Conservation (phyloP, 2,113 vertebrate genomes). For the Recurvirostra avosetta region DNA sequence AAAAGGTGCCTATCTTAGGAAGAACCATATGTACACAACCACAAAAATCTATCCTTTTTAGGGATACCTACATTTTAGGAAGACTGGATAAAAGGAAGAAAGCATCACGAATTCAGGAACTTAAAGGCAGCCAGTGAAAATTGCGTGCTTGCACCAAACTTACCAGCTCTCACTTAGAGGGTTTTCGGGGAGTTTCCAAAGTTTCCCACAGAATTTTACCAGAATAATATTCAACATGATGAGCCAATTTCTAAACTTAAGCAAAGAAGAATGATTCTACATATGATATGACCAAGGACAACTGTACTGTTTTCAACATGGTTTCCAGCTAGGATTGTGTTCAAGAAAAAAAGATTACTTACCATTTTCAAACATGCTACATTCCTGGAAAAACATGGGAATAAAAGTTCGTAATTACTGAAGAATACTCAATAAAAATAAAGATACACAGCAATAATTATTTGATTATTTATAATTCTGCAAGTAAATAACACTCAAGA, state of each 20-base stretch:
- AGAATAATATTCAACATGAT: not conserved
- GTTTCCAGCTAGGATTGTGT: not conserved
- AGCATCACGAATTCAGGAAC: not conserved
- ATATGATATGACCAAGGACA: not conserved
- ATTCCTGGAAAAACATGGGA: not conserved
- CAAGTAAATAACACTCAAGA: not conserved
- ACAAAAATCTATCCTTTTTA: not conserved
- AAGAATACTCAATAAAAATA: not conserved
- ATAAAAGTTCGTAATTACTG: too few species aligned
- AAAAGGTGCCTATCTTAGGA: not conserved
- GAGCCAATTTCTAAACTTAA: not conserved
- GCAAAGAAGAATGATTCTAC: not conserved
- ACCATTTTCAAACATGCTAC: not conserved
- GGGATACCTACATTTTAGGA: not conserved
- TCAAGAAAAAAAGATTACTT: not conserved
- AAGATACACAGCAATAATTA: not conserved
- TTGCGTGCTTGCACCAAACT: not conserved
- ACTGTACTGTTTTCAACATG: rapidly evolving
- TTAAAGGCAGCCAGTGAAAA: not conserved
- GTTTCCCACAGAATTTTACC: not conserved
- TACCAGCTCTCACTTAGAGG: not conserved
- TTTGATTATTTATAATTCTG: not conserved
- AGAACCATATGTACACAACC: not conserved
- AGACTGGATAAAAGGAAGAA: not conserved
- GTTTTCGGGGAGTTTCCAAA: not conserved